Evolutionary conservation across 2,797 vertebrate species (phyloP).

Genomic region (Danio choprae): DNA sequence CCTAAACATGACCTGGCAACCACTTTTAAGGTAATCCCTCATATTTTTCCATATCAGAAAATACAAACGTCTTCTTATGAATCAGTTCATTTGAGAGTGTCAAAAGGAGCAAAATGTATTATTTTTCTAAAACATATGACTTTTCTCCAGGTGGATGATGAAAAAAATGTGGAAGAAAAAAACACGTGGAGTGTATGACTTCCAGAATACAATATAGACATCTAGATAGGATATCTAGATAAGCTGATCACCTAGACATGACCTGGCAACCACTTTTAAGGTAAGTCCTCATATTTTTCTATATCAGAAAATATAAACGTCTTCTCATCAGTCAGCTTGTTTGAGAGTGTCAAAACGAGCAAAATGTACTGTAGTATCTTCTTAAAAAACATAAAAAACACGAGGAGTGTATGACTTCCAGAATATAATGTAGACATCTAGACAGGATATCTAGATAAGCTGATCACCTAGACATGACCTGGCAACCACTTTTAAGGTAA

Average conservation of each 20-base stretch:
- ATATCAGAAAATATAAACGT: too few species aligned
- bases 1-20: background rate
- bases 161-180: too few species aligned
- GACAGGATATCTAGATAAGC: background rate
- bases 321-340: too few species aligned
- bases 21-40: background rate
- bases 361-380: too few species aligned
- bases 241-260: conserved; percentile 2
- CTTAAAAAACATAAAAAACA: too few species aligned
- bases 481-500: background rate
- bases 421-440: background rate
- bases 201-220: background rate
- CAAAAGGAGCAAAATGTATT: too few species aligned
- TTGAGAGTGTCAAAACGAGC: conserved; percentile 22
- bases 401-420: background rate
- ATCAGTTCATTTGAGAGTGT: conserved; percentile 10
- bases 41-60: conserved; percentile 9
- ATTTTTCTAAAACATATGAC: background rate
- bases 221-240: background rate
- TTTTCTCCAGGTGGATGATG: too few species aligned
- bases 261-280: background rate
- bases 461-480: background rate
- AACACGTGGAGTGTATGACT: background rate
- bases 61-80: background rate
- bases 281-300: background rate